phyloP scores from a whole-genome alignment of 2,797 vertebrate genomes.

The Lateolabrax maculatus region DNA sequence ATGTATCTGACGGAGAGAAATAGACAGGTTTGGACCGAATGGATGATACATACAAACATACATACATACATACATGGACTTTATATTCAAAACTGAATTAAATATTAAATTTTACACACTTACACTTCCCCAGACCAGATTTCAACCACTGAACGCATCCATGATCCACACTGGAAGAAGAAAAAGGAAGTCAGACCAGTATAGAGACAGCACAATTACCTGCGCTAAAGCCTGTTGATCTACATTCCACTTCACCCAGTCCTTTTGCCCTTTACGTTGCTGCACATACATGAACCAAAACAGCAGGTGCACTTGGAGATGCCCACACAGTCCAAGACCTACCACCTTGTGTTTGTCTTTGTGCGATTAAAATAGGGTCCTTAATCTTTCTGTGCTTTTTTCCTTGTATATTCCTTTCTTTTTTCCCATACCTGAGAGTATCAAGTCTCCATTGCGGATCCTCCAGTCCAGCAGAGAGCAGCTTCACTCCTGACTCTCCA shows the following conservation, averaged over 20 bases:
- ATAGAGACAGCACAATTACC: background rate
- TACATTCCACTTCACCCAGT: too few species aligned
- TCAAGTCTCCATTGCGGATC: slow-evolving; percentile 13
- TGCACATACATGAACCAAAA: background rate
- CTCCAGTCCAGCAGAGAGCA: background rate
- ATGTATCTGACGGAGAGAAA: background rate
- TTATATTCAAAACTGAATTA: background rate
- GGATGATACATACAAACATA: too few species aligned
- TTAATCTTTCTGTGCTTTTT: background rate
- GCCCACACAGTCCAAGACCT: too few species aligned
- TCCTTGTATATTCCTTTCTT: background rate
- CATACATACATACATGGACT: background rate
- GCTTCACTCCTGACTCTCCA: background rate
- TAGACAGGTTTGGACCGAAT: background rate
- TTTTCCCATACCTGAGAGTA: slow-evolving; percentile 25
- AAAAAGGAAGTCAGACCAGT: slow-evolving; percentile 4
- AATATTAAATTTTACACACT: background rate
- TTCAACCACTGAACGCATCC: background rate
- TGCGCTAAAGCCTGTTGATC: too few species aligned
- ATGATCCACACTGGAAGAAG: slow-evolving; percentile 6
- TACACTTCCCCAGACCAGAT: slow-evolving; percentile 10
- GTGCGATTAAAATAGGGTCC: too few species aligned
- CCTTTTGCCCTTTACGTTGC: background rate
- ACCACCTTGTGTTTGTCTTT: too few species aligned
- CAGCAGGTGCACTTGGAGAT: background rate